Conservation (phyloP, 2,797 vertebrate genomes). For the Gephyroberyx darwinii region DNA sequence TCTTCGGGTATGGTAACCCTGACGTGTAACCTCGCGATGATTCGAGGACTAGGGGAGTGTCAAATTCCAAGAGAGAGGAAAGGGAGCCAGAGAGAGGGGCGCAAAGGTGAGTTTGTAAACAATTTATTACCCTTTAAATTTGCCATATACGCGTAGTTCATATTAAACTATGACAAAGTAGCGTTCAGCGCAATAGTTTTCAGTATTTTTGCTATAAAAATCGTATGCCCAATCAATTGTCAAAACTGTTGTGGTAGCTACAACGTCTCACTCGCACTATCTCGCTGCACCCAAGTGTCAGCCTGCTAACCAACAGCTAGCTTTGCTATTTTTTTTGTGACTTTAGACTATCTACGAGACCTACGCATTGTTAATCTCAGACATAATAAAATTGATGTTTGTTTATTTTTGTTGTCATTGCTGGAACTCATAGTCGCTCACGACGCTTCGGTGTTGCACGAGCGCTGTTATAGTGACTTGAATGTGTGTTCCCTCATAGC, state of each 20-base stretch:
- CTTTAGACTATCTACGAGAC: neutral
- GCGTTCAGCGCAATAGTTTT: constrained; percentile 3
- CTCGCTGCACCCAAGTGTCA: constrained; percentile 76
- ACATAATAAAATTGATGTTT: neutral
- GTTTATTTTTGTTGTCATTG: constrained; percentile 40
- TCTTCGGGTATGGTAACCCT: neutral
- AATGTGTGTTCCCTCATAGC: constrained; percentile 37
- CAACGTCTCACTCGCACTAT: constrained; percentile 68
- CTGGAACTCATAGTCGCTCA: constrained; percentile 14
- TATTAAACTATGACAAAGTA: constrained; percentile 8
- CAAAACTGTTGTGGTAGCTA: constrained; percentile 62
- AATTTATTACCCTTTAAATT: constrained; percentile 77
- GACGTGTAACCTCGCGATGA: constrained; percentile 77
- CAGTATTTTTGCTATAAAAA: constrained; percentile 26
- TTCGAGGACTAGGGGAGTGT: constrained; percentile 81
- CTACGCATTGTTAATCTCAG: neutral
- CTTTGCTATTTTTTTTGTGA: constrained; percentile 27
- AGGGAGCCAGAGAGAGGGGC: constrained; percentile 79
- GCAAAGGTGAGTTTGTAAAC: constrained; percentile 89
- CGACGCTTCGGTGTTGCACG: constrained; percentile 1
- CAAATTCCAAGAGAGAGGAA: constrained; percentile 85
- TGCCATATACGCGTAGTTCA: constrained; percentile 23
- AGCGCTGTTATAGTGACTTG: constrained; percentile 51
- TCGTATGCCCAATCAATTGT: constrained; percentile 49
- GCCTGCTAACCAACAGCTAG: constrained; percentile 66